phyloP scores from a whole-genome alignment of 2,888 invertebrate genomes.

The Drepana falcataria region DNA sequence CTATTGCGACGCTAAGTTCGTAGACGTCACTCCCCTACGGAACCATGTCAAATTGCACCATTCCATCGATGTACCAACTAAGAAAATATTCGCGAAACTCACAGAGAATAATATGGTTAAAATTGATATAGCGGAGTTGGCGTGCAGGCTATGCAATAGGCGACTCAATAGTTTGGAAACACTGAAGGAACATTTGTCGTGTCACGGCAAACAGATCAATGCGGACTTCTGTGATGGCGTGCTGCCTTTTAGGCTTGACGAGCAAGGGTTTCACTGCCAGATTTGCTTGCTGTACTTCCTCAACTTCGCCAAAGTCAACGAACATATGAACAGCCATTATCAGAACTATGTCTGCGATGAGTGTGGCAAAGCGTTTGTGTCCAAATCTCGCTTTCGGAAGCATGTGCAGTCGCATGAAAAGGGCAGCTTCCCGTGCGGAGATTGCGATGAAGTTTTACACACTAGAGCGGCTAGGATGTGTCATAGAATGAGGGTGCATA shows the following conservation, averaged over 20 bases:
- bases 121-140: constrained; percentile 55
- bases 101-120: constrained; percentile 70
- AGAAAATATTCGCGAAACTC: constrained; percentile 56
- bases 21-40: constrained; percentile 45
- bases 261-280: constrained; percentile 51
- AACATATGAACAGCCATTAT: constrained; percentile 67
- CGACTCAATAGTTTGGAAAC: constrained; percentile 36
- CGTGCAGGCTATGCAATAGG: constrained; percentile 51
- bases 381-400: constrained; percentile 57
- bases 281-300: constrained; percentile 44
- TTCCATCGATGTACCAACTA: constrained; percentile 42
- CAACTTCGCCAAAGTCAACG: constrained; percentile 57
- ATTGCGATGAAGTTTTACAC: constrained; percentile 48
- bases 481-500: constrained; percentile 53
- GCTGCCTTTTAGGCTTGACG: constrained; percentile 57
- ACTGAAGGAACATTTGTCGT: constrained; percentile 51
- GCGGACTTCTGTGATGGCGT: constrained; percentile 58
- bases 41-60: constrained; percentile 48
- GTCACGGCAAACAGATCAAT: constrained; percentile 42
- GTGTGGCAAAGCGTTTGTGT: constrained; percentile 65
- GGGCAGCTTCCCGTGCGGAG: constrained; percentile 57
- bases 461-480: constrained; percentile 53
- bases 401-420: constrained; percentile 61
- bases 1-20: constrained; percentile 58
- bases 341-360: constrained; percentile 63